Conservation (phyloP, 2,888 invertebrate genomes). For the Caenorhabditis zanzibari region DNA sequence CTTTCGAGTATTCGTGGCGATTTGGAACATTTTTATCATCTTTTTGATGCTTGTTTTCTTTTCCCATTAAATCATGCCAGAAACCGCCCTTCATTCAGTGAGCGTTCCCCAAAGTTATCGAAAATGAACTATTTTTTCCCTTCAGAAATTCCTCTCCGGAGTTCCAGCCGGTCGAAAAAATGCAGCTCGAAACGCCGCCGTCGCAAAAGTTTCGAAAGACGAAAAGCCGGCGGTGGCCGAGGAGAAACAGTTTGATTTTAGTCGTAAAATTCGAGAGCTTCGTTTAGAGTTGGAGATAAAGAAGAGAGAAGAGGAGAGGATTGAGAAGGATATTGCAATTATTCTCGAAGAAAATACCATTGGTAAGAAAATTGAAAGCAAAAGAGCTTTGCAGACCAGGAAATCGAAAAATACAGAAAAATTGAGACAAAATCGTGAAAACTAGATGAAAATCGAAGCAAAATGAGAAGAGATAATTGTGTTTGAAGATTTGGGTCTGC, state of each 20-base stretch:
- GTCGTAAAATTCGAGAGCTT: constrained; percentile 72
- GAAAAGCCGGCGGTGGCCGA: neutral
- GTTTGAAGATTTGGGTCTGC: too few relatives aligned
- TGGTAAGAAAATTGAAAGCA: constrained; percentile 59
- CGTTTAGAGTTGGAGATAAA: constrained; percentile 72
- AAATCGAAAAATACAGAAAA: neutral
- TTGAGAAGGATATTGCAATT: constrained; percentile 76
- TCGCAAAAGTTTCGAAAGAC: neutral
- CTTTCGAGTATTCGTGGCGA: constrained; percentile 84
- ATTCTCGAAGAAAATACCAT: constrained; percentile 68
- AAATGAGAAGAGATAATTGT: too few relatives aligned
- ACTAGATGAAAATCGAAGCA: too few relatives aligned
- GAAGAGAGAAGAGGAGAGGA: constrained; percentile 74
- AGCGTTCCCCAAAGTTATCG: too few relatives aligned
- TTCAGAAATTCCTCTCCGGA: constrained; percentile 41
- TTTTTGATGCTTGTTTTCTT: constrained; percentile 84
- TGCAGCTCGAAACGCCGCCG: constrained; percentile 6
- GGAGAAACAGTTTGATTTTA: constrained; percentile 49
- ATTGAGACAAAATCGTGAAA: neutral
- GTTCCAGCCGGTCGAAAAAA: constrained; percentile 63
- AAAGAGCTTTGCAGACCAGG: too few relatives aligned
- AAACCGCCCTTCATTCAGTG: constrained; percentile 42
- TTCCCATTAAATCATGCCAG: constrained; percentile 70
- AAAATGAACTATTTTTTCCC: neutral
- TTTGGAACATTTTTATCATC: constrained; percentile 85